Evolutionary conservation across 2,888 invertebrate genomes (phyloP), one percentile per base, ranked within the genome.

Genomic region (Nasonia oneida): DNA sequence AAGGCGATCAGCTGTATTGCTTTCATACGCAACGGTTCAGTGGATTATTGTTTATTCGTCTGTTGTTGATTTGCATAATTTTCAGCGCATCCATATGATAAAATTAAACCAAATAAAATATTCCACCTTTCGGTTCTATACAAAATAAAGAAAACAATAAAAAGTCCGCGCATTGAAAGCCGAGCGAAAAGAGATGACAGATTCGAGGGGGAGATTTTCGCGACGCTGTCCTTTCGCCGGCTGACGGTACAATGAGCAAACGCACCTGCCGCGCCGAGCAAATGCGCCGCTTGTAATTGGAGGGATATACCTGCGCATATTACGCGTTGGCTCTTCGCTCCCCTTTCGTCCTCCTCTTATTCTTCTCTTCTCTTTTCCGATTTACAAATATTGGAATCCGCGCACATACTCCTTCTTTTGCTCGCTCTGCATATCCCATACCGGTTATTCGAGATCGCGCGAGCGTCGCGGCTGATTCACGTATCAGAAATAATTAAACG

Each of bases 241-340:
- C 61, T 84, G 86, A 86, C 86, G 86, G 71, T 81, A 84, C 84
- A 86, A 86, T 86, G 81, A 80, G 74, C 81, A 70, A 86, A 83
- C 77, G 81, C 84, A 81, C 81, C 82, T 86, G 78, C 81, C 78
- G 81, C 77, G 37, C 39, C 61, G 77, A 83, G 83, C 83, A 83
- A 83, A 83, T 83, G 76, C 79, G 76, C 75, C 47, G 77, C 81
- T 81, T 83, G 86, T 86, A 86, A 86, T 86, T 86, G 84, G 86
- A 86, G 78, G 80, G n/a, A n/a, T 57, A 57, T n/a, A 18, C 18
- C 15, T 57, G 3, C 6, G 15, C 18, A n/a, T n/a, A 57, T 29
- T 18, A 57, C n/a, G 76, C 57, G 15, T 75, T 33, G 14, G 18
- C 33, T 14, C 57, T 15, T 29, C 70, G 61, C 78, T 57, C 81